Evolutionary conservation across 2,797 vertebrate genomes (phyloP).

Genomic region (Petrocephalus sullivani): DNA sequence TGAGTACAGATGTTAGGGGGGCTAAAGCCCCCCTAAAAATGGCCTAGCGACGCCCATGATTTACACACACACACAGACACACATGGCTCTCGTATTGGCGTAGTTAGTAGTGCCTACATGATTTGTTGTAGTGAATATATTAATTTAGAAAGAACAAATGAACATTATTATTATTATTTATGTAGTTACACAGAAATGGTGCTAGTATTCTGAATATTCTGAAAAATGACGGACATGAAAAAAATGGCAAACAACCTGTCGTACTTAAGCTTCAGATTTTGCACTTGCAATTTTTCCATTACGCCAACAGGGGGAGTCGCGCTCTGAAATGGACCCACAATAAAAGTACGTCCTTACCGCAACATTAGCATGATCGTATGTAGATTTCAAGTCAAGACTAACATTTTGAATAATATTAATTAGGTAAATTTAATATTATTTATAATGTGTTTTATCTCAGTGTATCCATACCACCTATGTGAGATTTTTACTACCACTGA

Average conservation of each 20-base stretch:
- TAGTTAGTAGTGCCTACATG: background rate
- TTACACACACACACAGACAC: background rate
- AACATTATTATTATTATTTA: background rate
- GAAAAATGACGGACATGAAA: background rate
- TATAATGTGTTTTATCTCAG: background rate
- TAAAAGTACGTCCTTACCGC: background rate
- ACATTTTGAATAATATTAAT: background rate
- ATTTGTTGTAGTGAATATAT: background rate
- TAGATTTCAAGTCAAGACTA: background rate
- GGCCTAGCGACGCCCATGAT: no score
- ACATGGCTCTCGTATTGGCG: background rate
- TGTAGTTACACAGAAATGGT: background rate
- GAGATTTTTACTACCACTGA: background rate
- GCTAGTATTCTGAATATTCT: background rate
- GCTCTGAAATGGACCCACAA: background rate
- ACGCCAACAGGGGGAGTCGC: background rate
- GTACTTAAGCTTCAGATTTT: background rate
- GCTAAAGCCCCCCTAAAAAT: no score
- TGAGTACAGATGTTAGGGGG: no score
- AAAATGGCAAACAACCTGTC: background rate
- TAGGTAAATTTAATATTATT: background rate
- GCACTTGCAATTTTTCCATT: background rate
- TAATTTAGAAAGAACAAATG: background rate
- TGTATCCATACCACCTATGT: background rate
- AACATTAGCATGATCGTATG: background rate